Base-by-base conservation (phyloP, 1,140 invertebrate genomes). In the Lepidurus packardi region DNA sequence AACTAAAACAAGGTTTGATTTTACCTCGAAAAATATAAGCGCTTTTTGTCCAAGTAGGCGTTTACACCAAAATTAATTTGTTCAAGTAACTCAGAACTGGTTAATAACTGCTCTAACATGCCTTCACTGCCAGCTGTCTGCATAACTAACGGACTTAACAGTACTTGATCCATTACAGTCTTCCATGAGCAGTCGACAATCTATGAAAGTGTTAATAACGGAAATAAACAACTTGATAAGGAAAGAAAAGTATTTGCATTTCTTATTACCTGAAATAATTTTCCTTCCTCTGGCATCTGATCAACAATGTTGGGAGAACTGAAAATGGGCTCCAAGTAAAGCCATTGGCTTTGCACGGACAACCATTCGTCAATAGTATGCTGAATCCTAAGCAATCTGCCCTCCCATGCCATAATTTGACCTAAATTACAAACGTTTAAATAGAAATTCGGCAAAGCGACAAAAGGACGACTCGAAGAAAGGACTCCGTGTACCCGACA, bases 311-410 rank as follows among this genome's bases (percentile, higher is more conserved):
- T 95, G 83, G 94, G 93, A 0, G 94, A 96, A 3, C 93, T 93
- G 85, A 98, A 98, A 81, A 98, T 95, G 0, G 94, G 94, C 80
- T 97, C 86, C 41, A 98, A 86, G 84, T 97, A 96, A n/a, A 97
- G 87, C 91, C 94, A 98, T 80, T 94, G 93, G 47, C 91, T 89
- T 85, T 94, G 93, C 6, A 91, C 94, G 85, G 92, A 94, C 4
- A 93, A 89, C 94, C 94, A 97, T 84, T 94, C 91, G 81, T 96
- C 93, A 13, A 97, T 88, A 1, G 93, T 93, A 65, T 87, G 87
- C 84, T 94, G 93, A 0, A 95, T 89, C 73, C 92, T 85, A 73
- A 90, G 87, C 43, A 97, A 87, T 82, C 91, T 92, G 24, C 90
- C 89, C 84, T 96, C 96, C 92, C 94, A 97, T 1, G 89, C 87